Evolutionary conservation across 1,140 invertebrate genomes (phyloP), one percentile per base, ranked within the genome.

Genomic region (Sycophila sp.): DNA sequence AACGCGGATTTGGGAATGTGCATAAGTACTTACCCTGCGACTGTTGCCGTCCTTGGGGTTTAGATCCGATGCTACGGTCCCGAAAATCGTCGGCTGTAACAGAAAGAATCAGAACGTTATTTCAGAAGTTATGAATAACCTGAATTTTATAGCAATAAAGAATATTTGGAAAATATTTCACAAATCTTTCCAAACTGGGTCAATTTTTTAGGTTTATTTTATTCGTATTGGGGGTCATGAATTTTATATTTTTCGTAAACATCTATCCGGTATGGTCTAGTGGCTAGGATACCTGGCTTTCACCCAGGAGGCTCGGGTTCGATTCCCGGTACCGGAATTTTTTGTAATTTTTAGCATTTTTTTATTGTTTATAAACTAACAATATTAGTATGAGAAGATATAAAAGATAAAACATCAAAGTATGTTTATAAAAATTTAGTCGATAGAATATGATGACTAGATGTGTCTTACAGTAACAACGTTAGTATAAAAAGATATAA

Each of bases 211-310:
- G 7, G n/a, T 38, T 64, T 64, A 17, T n/a, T 40, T 40, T 40
- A 11, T 28, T 55, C 28, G 19, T 58, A 10, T 40, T n/a, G 13
- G 13, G 38, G 11, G n/a, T 40, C 8, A 38, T 15, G 36, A 5
- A 10, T 38, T 38, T n/a, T n/a, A n/a, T n/a, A 38, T 40, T 8
- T 7, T 11, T 13, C 11, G 11, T 40, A 40, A 40, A 19, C 22
- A 47, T 22, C n/a, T n/a, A n/a, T 58, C 78, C 77, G 78, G 76
- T 80, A 78, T 88, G 84, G 86, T 87, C 91, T 92, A 92, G 91
- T 92, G 91, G 91, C 89, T 92, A 92, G 91, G 91, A 92, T 92
- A 92, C 89, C 90, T 90, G 91, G 91, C 91, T 92, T 89, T 92
- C 91, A 92, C 91, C 90, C 90, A 90, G 90, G 88, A 91, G 91